phyloP scores from a whole-genome alignment of 2,113 vertebrate species.

The Psammodynastes pulverulentus region DNA sequence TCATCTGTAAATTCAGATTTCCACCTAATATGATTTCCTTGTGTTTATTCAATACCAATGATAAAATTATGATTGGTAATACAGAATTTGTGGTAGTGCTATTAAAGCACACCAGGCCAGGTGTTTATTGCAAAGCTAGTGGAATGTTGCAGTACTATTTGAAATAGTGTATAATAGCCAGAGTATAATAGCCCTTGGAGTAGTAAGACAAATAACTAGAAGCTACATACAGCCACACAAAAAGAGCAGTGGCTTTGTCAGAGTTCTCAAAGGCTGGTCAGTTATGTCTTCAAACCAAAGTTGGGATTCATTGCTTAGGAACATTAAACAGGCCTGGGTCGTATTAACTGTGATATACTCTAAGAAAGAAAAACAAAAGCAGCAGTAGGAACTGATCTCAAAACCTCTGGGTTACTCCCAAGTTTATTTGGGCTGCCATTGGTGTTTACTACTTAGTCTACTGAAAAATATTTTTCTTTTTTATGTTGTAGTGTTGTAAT shows the following conservation, averaged over 20 bases:
- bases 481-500: background rate
- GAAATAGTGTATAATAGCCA: constrained; percentile 10
- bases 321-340: constrained; percentile 34
- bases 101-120: constrained; percentile 32
- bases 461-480: background rate
- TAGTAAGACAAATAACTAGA: background rate
- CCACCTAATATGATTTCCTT: constrained; percentile 49
- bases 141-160: constrained; percentile 33
- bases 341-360: constrained; percentile 37
- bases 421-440: background rate
- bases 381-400: background rate
- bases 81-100: constrained; percentile 51
- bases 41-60: constrained; percentile 50
- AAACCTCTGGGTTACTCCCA: background rate
- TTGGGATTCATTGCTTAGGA: constrained; percentile 29
- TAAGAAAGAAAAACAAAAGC: background rate
- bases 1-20: constrained; percentile 39
- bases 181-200: constrained; percentile 38
- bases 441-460: background rate
- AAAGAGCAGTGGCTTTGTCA: constrained; percentile 14
- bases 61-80: constrained; percentile 47
- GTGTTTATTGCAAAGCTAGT: constrained; percentile 37
- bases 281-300: constrained; percentile 6
- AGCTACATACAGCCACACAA: background rate
- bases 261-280: constrained; percentile 27